Evolutionary conservation across 92 coral and sea anemone species (phyloP).

Genomic region (Epizoanthus fatuus): DNA sequence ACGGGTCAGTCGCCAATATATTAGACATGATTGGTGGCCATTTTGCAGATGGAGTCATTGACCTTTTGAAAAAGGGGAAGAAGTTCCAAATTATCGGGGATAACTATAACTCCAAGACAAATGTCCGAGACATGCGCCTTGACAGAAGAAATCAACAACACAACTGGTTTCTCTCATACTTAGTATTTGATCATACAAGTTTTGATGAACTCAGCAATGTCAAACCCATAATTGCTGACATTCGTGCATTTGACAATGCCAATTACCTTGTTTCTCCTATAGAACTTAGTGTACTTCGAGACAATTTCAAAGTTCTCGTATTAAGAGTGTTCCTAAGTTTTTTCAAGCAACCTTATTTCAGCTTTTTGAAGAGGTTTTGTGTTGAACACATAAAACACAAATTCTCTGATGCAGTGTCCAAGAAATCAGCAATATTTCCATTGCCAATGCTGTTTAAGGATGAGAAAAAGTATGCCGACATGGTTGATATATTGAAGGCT

Average conservation of each 20-base stretch:
- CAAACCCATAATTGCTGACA: constrained; percentile 38
- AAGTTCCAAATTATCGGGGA: constrained; percentile 37
- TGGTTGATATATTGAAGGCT: neutral
- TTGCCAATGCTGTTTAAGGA: neutral
- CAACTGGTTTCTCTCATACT: constrained; percentile 37
- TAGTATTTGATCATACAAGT: constrained; percentile 7
- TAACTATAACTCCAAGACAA: constrained; percentile 38
- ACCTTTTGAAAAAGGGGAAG: constrained; percentile 33
- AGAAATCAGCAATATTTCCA: neutral
- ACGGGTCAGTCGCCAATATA: constrained; percentile 32
- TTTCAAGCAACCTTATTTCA: constrained; percentile 25
- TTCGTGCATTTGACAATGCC: neutral
- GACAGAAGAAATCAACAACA: constrained; percentile 42
- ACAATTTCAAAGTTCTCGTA: constrained; percentile 35
- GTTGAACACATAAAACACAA: neutral
- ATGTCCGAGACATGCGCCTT: constrained; percentile 29
- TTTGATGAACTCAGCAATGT: constrained; percentile 32
- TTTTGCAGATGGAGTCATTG: constrained; percentile 33
- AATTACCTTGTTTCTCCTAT: constrained; percentile 9
- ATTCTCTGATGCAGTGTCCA: neutral
- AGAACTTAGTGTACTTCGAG: constrained; percentile 12
- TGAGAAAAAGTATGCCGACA: neutral
- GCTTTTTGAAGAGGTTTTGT: neutral
- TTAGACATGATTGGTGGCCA: constrained; percentile 42
- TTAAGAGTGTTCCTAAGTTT: constrained; percentile 21